Conservation (phyloP, 1,140 invertebrate species). For the Patella vulgata region DNA sequence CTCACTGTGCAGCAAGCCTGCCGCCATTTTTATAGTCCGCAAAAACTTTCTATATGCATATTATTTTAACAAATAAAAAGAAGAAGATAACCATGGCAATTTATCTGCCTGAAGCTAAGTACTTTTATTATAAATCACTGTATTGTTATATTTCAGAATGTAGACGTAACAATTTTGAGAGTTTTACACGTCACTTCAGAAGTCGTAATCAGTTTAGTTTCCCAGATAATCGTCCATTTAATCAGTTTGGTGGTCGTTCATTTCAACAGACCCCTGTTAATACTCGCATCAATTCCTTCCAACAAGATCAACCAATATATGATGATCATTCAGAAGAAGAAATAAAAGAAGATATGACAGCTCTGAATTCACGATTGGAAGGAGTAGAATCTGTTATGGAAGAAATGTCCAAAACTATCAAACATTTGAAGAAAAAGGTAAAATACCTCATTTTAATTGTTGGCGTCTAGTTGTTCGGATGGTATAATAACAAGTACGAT, state of each 20-base stretch:
- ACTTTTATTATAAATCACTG: no score
- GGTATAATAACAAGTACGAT: no score
- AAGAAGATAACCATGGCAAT: no score
- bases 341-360: constrained; percentile 39
- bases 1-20: no score
- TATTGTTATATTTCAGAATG: constrained; percentile 56
- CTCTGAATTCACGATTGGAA: constrained; percentile 46
- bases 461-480: no score
- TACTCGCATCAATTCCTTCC: constrained; percentile 41
- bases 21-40: no score
- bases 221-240: constrained; percentile 16
- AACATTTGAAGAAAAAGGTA: constrained; percentile 71
- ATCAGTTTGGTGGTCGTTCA: not conserved
- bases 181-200: constrained; percentile 51
- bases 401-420: constrained; percentile 71
- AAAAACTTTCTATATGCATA: no score
- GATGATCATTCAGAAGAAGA: not conserved
- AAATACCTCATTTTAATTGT: not conserved
- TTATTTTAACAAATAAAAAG: no score
- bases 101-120: no score
- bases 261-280: constrained; percentile 9
- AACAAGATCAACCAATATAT: constrained; percentile 10
- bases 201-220: constrained; percentile 39
- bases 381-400: constrained; percentile 64
- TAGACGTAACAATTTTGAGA: constrained; percentile 57